Base-by-base conservation (phyloP, 2,888 invertebrate species). In the Diabrotica balteata region DNA sequence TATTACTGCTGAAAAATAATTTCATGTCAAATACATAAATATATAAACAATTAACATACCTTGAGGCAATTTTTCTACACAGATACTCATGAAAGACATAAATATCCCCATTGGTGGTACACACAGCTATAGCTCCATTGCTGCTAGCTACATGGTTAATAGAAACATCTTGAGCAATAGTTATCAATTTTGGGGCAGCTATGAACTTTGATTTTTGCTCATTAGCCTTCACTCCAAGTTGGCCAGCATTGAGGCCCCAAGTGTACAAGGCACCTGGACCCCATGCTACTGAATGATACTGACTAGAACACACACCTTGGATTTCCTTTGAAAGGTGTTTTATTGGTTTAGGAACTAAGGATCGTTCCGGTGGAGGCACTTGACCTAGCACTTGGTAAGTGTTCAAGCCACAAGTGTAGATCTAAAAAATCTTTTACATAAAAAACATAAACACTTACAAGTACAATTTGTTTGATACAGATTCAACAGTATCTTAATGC, bases 161-260 rank as follows among this genome's bases (percentile, higher is more conserved):
- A 60, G 70, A 70, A 67, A 74, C 71, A 11, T 63, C 44, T 53
- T 86, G 73, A 60, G 74, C 76, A 32, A 83, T 79, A 55, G 71
- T 69, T 64, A 75, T 72, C 11, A 77, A 76, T 49, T 86, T 88
- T 1, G 89, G 89, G 0, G 80, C 73, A 0, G 84, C 70, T 1
- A 89, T 72, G 63, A 80, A 80, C 63, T 80, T 80, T 10, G 87
- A 86, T 11, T 73, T 75, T 58, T 72, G 68, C 52, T 84, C 83
- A 50, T 72, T 73, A 80, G 84, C 86, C 71, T 84, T 85, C 72
- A 91, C 91, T 1, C 94, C 94, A 76, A 95, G 84, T 79, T 96
- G 95, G 0, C 96, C 96, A 61, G 89, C 87, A 84, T 96, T 94
- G 4, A 89, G 85, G 2, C 96, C 96, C 91, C 93, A 95, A 0